A percentile compares a stretch with the other conserved stretches of the same genome.
Conservation (phyloP, 2,113 vertebrate genomes). For the Cephalophus harveyi region DNA sequence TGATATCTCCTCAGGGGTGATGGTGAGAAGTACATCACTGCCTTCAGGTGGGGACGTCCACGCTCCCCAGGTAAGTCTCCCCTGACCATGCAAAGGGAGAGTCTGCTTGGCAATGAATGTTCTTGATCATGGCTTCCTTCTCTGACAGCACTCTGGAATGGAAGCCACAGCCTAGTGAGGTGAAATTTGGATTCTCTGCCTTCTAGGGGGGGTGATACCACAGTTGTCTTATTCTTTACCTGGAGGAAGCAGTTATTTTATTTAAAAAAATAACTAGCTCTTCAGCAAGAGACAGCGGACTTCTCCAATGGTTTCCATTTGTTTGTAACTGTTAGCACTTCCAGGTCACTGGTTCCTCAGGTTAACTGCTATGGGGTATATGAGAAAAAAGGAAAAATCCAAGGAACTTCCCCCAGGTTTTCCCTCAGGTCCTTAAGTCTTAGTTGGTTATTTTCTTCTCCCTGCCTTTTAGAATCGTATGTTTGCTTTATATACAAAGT, state of each 20-base stretch:
- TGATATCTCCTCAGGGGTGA: not conserved
- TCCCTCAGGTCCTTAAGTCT: not conserved
- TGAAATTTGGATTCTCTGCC: not conserved
- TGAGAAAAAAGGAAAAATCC: not conserved
- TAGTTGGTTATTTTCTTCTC: not conserved
- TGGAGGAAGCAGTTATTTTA: not conserved
- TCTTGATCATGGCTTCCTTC: not conserved
- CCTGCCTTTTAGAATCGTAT: not conserved
- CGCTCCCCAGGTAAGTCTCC: rapidly evolving
- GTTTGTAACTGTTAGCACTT: not conserved
- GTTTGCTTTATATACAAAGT: not conserved
- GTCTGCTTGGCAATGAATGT: not conserved
- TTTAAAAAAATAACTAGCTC: not conserved
- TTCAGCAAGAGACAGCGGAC: not conserved
- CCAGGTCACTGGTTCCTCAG: not conserved
- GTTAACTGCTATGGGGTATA: not conserved
- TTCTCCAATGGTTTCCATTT: not conserved
- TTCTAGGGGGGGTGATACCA: not conserved
- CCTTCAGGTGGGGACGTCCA: not conserved
- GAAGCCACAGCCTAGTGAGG: rapidly evolving
- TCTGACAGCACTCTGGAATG: not conserved
- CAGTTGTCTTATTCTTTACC: not conserved
- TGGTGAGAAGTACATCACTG: not conserved
- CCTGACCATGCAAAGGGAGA: no score
- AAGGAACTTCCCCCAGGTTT: rapidly evolving